Conservation (phyloP, 2,888 invertebrate species). For the Caenorhabditis macrosperma region DNA sequence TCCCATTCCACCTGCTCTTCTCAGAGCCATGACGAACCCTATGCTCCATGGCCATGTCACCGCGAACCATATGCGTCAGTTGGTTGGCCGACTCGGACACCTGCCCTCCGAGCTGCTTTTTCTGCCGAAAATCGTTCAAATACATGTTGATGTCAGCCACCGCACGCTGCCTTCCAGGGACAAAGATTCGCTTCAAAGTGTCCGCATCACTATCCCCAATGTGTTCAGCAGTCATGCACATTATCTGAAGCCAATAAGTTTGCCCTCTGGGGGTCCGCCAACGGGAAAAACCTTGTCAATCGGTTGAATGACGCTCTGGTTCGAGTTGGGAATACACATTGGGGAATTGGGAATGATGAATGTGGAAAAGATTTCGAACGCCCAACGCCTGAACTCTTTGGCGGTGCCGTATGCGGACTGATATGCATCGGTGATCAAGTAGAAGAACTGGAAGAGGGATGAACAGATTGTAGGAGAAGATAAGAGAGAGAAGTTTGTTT, state of each 20-base stretch:
- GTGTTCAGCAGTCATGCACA: conserved; percentile 76
- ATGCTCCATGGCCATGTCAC: conserved; percentile 60
- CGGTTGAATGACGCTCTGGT: conserved; percentile 76
- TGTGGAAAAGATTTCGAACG: conserved; percentile 86
- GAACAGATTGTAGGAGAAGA: background rate
- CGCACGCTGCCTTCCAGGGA: conserved; percentile 90
- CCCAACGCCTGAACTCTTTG: conserved; percentile 97
- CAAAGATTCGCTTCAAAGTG: conserved; percentile 85
- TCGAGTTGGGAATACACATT: conserved; percentile 74
- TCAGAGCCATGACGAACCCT: conserved; percentile 25
- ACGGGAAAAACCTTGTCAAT: conserved; percentile 73
- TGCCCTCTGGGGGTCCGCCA: conserved; percentile 2
- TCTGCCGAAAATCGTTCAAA: conserved; percentile 90
- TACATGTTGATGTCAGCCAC: conserved; percentile 88
- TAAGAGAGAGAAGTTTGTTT: background rate
- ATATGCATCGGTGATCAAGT: conserved; percentile 92
- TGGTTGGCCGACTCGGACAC: conserved; percentile 62
- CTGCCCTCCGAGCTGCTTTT: conserved; percentile 81
- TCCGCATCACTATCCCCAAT: conserved; percentile 73
- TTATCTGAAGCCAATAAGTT: conserved; percentile 69
- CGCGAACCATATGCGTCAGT: conserved; percentile 60
- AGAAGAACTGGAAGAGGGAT: conserved; percentile 83
- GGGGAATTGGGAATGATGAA: conserved; percentile 80
- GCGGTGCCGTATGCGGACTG: conserved; percentile 85
- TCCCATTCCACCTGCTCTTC: conserved; percentile 12